Evolutionary conservation across 2,888 invertebrate genomes (phyloP).

Genomic region (Leptodirus hochenwartii): DNA sequence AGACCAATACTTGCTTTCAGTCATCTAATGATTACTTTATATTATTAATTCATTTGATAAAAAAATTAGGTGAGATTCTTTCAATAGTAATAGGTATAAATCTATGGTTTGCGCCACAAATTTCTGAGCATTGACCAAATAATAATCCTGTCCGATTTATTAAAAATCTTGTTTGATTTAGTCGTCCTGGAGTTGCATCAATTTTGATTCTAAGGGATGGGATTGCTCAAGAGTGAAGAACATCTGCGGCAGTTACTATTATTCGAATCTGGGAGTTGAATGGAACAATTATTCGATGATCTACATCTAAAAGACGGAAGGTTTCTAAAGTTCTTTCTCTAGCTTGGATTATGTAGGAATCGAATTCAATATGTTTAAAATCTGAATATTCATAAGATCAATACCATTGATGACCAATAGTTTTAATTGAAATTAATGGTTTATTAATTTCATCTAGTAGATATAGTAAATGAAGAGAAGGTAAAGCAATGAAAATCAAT

Average conservation of each 20-base stretch:
- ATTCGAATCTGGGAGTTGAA: conserved; percentile 43
- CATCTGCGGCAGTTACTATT: conserved; percentile 41
- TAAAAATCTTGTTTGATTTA: conserved; percentile 43
- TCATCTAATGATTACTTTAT: conserved; percentile 38
- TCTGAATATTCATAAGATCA: conserved; percentile 49
- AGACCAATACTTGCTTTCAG: conserved; percentile 53
- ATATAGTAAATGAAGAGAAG: conserved; percentile 40
- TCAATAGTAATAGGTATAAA: conserved; percentile 61
- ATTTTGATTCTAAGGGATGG: conserved; percentile 43
- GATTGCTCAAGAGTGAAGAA: conserved; percentile 47
- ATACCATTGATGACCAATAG: conserved; percentile 39
- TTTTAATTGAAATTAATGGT: conserved; percentile 37
- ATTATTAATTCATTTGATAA: conserved; percentile 36
- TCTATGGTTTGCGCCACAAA: conserved; percentile 63
- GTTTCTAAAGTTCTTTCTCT: conserved; percentile 24
- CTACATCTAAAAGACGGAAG: conserved; percentile 43
- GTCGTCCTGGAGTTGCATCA: conserved; percentile 43
- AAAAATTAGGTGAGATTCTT: conserved; percentile 33
- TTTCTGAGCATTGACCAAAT: conserved; percentile 66
- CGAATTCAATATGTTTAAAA: conserved; percentile 38
- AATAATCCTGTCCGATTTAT: conserved; percentile 44
- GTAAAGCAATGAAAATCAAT: conserved; percentile 42
- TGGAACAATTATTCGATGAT: conserved; percentile 40
- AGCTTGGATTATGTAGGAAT: conserved; percentile 39
- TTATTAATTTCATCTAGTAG: conserved; percentile 41